Evolutionary conservation across 2,113 vertebrate species (phyloP).

Genomic region (Vireo altiloquus): DNA sequence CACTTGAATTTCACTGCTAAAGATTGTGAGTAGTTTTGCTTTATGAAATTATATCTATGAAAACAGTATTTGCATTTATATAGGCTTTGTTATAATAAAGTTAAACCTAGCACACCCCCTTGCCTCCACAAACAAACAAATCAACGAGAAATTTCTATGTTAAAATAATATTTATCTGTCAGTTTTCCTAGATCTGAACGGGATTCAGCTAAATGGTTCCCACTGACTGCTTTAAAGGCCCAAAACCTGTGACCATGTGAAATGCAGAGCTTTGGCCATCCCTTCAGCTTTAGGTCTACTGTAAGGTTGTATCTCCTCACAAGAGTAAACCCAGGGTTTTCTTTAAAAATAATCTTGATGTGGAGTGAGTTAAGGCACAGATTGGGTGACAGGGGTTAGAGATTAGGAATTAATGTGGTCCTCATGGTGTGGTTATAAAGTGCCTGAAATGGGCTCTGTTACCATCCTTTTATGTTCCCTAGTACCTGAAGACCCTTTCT

Average conservation of each 20-base stretch:
- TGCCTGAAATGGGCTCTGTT: fast-evolving
- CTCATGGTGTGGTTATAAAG: fast-evolving
- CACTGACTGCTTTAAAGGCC: background rate
- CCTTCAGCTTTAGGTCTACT: background rate
- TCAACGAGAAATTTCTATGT: background rate
- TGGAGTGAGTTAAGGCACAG: background rate
- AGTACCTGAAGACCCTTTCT: background rate
- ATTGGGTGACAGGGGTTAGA: background rate
- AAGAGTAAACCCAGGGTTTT: background rate
- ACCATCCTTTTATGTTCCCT: background rate
- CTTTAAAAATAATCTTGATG: background rate
- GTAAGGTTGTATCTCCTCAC: background rate
- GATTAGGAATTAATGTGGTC: background rate
- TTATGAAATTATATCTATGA: slow-evolving; percentile 76
- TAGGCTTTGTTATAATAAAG: slow-evolving; percentile 69
- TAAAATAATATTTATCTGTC: background rate
- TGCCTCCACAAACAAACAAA: slow-evolving; percentile 43
- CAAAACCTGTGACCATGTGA: background rate
- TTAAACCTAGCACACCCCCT: slow-evolving; percentile 42
- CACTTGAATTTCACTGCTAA: slow-evolving; percentile 77
- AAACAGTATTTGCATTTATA: slow-evolving; percentile 76
- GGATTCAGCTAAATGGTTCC: background rate
- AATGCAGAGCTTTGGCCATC: background rate
- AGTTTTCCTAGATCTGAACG: background rate
- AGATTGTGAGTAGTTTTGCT: slow-evolving; percentile 74